Percentiles rank a stretch among this genome's conserved stretches.
Evolutionary conservation across 2,113 vertebrate genomes (phyloP).

Genomic region (Sialia sialis): DNA sequence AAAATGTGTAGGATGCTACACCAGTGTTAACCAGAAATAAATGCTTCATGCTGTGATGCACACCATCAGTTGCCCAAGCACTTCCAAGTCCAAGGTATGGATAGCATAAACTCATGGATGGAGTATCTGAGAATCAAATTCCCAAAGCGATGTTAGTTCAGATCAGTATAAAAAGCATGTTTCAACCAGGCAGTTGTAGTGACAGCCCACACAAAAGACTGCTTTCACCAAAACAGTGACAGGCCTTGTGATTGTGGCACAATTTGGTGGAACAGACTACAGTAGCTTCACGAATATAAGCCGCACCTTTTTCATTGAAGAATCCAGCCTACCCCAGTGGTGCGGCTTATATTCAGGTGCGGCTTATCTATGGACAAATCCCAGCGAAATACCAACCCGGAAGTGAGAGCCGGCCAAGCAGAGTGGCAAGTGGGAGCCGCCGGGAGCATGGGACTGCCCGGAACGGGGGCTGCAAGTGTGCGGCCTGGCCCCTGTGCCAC

Average conservation of each 20-base stretch:
- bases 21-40: neutral
- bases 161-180: neutral
- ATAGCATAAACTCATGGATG: neutral
- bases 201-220: neutral
- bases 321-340: no score
- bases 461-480: no score
- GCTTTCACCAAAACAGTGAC: neutral
- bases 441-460: no score
- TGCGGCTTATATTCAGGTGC: no score
- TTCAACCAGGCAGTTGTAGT: neutral
- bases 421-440: no score
- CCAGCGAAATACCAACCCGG: no score
- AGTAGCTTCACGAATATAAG: no score
- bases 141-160: neutral
- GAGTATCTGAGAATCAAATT: neutral
- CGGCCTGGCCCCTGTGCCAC: no score
- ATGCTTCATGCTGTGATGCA: accelerated
- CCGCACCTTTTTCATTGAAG: no score
- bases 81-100: neutral
- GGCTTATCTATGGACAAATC: no score
- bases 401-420: no score
- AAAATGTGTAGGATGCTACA: neutral
- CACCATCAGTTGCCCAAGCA: neutral
- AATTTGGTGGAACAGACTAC: neutral
- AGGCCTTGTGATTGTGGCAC: neutral